Conservation (phyloP, 1,140 invertebrate genomes). For the Drepana arcuata region DNA sequence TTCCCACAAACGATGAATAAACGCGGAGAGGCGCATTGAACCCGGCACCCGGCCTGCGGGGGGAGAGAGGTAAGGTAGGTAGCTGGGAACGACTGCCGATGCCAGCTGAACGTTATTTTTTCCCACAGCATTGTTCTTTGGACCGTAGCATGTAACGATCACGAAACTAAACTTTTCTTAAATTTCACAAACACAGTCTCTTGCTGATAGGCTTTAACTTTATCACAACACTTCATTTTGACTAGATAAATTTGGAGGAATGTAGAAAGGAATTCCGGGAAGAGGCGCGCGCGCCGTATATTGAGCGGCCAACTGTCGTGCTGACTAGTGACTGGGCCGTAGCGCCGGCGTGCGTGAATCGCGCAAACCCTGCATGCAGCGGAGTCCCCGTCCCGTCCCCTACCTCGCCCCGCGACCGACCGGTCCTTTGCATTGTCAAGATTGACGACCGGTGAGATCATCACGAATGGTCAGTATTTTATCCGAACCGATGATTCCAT, state of each 20-base stretch:
- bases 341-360: constrained; percentile 39
- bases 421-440: constrained; percentile 67
- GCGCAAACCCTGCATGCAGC: constrained; percentile 49
- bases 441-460: constrained; percentile 67
- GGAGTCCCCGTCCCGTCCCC: constrained; percentile 37
- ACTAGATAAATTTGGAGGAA: constrained; percentile 39
- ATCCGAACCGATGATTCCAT: constrained; percentile 35
- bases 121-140: constrained; percentile 71
- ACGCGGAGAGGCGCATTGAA: constrained; percentile 68
- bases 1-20: constrained; percentile 72
- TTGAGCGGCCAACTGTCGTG: constrained; percentile 54
- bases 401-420: constrained; percentile 28
- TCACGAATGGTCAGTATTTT: constrained; percentile 36
- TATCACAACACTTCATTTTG: constrained; percentile 43
- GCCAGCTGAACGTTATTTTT: constrained; percentile 72
- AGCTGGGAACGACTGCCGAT: constrained; percentile 69
- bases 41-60: constrained; percentile 60
- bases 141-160: constrained; percentile 54
- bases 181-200: constrained; percentile 26
- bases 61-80: constrained; percentile 60
- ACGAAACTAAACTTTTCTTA: constrained; percentile 30
- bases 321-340: constrained; percentile 41
- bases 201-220: constrained; percentile 10
- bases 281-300: constrained; percentile 58
- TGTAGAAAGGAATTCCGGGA: constrained; percentile 20